Evolutionary conservation across 2,113 vertebrate species (phyloP).

Genomic region (Sander lucioperca): DNA sequence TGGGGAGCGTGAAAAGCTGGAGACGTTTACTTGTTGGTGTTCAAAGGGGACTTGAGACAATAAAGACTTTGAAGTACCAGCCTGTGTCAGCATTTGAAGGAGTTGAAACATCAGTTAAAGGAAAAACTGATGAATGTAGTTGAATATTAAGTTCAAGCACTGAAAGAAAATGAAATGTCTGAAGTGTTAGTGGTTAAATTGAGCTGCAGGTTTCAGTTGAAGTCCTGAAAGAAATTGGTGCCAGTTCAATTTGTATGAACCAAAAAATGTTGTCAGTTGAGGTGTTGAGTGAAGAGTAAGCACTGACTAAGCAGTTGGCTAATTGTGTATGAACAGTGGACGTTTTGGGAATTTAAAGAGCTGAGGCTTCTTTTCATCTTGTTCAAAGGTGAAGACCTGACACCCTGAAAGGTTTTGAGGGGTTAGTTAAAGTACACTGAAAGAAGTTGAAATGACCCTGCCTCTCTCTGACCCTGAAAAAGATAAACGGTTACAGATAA

Average conservation of each 20-base stretch:
- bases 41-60: not conserved
- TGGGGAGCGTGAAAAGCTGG: not conserved
- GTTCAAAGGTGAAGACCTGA: not conserved
- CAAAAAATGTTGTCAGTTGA: not conserved
- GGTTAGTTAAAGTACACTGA: too few species aligned
- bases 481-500: too few species aligned
- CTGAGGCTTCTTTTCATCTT: not conserved
- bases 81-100: too few species aligned
- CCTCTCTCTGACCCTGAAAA: too few species aligned
- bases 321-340: not conserved
- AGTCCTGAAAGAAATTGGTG: not conserved
- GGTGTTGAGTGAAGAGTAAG: not conserved
- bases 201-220: not conserved
- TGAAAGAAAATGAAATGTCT: too few species aligned
- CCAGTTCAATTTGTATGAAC: not conserved
- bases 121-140: too few species aligned
- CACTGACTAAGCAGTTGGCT: not conserved
- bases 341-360: not conserved
- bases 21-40: not conserved
- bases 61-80: too few species aligned
- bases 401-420: not conserved
- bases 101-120: too few species aligned
- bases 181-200: too few species aligned
- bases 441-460: not conserved
- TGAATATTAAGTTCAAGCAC: too few species aligned